Conservation (phyloP, 1,140 invertebrate species). For the Pseudomyrmex gracilis region DNA sequence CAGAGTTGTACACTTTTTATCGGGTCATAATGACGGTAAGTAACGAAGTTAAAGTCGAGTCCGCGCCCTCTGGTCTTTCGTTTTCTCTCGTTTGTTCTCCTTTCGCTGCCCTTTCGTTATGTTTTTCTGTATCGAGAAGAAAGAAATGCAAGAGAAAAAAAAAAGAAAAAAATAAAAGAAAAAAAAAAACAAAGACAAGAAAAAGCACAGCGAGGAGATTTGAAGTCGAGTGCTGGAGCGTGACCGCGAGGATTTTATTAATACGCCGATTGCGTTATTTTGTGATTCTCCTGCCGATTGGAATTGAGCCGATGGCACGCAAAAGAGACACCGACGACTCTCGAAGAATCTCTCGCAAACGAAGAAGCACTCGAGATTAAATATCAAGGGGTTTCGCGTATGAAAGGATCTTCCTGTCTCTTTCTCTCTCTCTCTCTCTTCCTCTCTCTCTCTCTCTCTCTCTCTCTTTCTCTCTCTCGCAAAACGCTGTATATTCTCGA, state of each 20-base stretch:
- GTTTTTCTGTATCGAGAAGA: constrained; percentile 13
- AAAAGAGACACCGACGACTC: constrained; percentile 1
- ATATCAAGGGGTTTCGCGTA: constrained; percentile 49
- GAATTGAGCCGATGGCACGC: not conserved
- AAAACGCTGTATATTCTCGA: constrained; percentile 48
- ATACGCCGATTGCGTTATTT: constrained; percentile 39
- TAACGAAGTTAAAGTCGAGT: constrained; percentile 73
- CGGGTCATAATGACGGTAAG: constrained; percentile 69
- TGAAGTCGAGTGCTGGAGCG: not conserved
- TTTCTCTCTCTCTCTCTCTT: not conserved
- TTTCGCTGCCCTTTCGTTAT: not conserved
- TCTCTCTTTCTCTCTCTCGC: not conserved
- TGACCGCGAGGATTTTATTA: constrained; percentile 53
- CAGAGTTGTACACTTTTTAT: constrained; percentile 73
- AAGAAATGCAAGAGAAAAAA: constrained; percentile 13
- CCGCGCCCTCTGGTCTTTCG: constrained; percentile 12
- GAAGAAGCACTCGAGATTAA: constrained; percentile 50
- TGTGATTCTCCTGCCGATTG: constrained; percentile 28
- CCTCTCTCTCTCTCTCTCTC: not conserved
- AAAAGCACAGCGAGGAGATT: not conserved
- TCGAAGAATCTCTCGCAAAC: constrained; percentile 34
- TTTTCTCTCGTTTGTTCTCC: constrained; percentile 21
- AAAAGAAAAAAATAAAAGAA: not conserved
- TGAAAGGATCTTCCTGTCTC: constrained; percentile 19
- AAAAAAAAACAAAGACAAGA: not conserved